Evolutionary conservation across 2,113 vertebrate genomes (phyloP).

Genomic region (Agapornis roseicollis): DNA sequence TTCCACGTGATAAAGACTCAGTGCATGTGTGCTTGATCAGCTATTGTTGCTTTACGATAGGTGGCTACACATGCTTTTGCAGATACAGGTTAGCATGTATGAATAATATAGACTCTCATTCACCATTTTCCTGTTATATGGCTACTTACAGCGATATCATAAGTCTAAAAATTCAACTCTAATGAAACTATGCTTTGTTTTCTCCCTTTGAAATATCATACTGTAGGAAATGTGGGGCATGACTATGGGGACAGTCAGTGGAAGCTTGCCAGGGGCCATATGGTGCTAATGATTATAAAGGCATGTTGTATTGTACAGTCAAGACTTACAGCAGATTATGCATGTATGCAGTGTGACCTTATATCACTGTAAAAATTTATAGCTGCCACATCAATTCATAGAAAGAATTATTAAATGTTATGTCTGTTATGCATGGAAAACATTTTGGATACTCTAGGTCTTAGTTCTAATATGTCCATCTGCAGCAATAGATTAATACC

Average conservation of each 20-base stretch:
- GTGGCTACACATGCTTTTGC: neutral
- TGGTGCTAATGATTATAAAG: neutral
- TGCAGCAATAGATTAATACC: neutral
- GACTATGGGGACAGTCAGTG: neutral
- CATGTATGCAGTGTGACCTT: neutral
- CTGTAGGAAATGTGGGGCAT: neutral
- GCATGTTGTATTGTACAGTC: neutral
- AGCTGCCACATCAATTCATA: neutral
- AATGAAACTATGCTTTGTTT: neutral
- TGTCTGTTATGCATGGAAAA: neutral
- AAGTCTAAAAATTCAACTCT: neutral
- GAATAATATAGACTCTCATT: neutral
- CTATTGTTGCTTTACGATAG: neutral
- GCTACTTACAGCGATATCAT: fast-evolving
- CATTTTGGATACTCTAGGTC: neutral
- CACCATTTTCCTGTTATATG: neutral
- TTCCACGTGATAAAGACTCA: neutral
- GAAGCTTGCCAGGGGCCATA: constrained; percentile 18
- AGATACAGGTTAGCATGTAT: neutral
- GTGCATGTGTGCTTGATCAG: neutral
- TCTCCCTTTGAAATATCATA: neutral
- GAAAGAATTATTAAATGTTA: neutral
- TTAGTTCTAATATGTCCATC: neutral
- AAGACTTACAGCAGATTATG: neutral
- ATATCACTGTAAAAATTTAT: neutral